Conservation (phyloP, 2,113 vertebrate genomes). For the Tauraco erythrolophus region DNA sequence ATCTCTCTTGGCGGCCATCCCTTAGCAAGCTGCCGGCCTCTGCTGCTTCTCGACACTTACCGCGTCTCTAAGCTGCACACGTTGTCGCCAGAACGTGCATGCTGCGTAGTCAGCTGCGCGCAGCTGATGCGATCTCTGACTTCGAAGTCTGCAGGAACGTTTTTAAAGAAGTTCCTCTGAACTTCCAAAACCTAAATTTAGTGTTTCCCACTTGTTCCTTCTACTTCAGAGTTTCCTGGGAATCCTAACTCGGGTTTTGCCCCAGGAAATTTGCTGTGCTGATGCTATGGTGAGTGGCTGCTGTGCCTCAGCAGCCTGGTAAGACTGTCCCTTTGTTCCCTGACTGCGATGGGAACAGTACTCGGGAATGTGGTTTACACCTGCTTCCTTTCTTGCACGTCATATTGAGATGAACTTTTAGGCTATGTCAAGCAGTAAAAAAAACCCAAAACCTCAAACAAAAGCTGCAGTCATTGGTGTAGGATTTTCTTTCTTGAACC, state of each 20-base stretch:
- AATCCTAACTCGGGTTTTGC: background rate
- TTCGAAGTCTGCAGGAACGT: background rate
- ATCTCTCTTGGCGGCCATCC: background rate
- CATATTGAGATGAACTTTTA: background rate
- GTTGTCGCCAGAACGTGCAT: background rate
- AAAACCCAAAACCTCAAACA: background rate
- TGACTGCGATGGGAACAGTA: background rate
- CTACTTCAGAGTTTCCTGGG: background rate
- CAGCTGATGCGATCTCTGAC: background rate
- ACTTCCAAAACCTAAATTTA: background rate
- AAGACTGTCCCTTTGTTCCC: background rate
- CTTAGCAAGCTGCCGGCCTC: background rate
- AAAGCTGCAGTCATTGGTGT: constrained; percentile 6
- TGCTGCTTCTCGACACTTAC: background rate
- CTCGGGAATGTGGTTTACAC: background rate
- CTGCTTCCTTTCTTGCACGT: background rate
- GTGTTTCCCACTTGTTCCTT: background rate
- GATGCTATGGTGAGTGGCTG: background rate
- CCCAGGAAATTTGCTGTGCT: background rate
- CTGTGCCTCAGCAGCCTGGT: background rate
- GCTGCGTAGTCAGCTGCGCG: background rate
- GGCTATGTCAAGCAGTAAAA: background rate
- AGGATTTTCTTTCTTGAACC: background rate
- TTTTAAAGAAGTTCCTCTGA: background rate
- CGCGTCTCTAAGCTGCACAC: background rate